Percentiles rank a stretch among this genome's conserved stretches.
phyloP scores from a whole-genome alignment of 2,113 vertebrate genomes.

The Crypturellus undulatus region DNA sequence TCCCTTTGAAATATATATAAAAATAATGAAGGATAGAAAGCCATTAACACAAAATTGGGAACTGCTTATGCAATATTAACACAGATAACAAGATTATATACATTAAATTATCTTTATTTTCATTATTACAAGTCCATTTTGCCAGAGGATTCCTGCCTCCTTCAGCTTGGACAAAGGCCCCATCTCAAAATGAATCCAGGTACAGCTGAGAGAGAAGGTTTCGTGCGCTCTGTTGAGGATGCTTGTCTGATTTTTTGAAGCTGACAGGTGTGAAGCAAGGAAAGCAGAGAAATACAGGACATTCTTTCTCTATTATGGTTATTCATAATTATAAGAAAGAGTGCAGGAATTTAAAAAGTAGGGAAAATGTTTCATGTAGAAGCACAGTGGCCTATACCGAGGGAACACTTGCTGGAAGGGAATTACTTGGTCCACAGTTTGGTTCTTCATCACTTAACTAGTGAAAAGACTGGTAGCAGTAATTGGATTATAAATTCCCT shows the following conservation, averaged over 20 bases:
- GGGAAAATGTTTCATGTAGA: not conserved
- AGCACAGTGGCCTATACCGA: too few relatives aligned
- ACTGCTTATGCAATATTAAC: not conserved
- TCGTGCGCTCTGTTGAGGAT: not conserved
- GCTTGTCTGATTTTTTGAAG: not conserved
- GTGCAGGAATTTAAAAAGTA: rapidly evolving
- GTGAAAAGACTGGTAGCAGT: too few relatives aligned
- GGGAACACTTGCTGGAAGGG: rapidly evolving
- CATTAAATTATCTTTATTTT: too few relatives aligned
- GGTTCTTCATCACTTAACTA: not conserved
- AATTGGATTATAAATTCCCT: not conserved
- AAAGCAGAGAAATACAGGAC: not conserved
- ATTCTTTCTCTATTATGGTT: not conserved
- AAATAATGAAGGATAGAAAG: not conserved
- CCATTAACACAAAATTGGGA: not conserved
- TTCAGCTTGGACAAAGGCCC: not conserved
- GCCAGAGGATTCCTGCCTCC: too few relatives aligned
- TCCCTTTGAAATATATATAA: not conserved
- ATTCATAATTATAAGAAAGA: not conserved
- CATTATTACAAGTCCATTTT: not conserved
- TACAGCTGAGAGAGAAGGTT: not conserved
- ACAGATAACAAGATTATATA: too few relatives aligned
- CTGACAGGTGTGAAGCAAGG: not conserved
- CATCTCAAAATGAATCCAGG: not conserved
- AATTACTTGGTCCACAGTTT: not conserved